phyloP scores from a whole-genome alignment of 2,113 vertebrate species.

The Platycercus adscitus region DNA sequence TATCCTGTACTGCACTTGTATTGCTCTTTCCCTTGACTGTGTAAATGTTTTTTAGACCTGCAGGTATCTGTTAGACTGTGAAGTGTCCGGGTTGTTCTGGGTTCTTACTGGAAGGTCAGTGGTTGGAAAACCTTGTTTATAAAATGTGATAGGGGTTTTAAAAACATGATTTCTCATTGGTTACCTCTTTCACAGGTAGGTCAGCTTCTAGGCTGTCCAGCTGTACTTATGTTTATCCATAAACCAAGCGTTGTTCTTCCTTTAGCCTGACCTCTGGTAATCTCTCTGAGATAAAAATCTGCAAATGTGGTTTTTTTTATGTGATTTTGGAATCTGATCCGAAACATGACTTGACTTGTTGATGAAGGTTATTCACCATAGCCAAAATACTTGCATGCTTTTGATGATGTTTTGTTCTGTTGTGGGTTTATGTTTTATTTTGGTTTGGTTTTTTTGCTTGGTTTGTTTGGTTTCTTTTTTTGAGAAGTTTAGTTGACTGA shows the following conservation, averaged over 20 bases:
- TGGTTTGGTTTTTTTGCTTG: background rate
- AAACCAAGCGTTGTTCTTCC: background rate
- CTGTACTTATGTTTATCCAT: background rate
- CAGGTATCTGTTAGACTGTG: background rate
- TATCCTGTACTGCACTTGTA: background rate
- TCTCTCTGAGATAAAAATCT: background rate
- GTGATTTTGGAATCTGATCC: background rate
- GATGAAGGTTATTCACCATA: background rate
- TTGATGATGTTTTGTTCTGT: background rate
- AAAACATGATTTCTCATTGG: background rate
- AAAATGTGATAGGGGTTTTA: background rate
- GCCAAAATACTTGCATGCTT: background rate
- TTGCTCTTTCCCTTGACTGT: background rate
- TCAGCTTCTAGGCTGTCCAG: background rate
- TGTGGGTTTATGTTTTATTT: background rate
- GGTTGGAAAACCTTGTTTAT: background rate
- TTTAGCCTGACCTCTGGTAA: background rate
- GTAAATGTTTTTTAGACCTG: background rate
- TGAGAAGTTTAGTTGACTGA: background rate
- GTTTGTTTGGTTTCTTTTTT: background rate
- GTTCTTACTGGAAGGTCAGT: background rate
- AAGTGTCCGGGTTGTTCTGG: background rate
- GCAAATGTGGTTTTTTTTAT: background rate
- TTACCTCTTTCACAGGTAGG: background rate
- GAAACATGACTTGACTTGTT: background rate